Percentiles rank a stretch among this genome's conserved stretches.
phyloP scores from a whole-genome alignment of 2,797 vertebrate genomes.

The Malacoraja senta region DNA sequence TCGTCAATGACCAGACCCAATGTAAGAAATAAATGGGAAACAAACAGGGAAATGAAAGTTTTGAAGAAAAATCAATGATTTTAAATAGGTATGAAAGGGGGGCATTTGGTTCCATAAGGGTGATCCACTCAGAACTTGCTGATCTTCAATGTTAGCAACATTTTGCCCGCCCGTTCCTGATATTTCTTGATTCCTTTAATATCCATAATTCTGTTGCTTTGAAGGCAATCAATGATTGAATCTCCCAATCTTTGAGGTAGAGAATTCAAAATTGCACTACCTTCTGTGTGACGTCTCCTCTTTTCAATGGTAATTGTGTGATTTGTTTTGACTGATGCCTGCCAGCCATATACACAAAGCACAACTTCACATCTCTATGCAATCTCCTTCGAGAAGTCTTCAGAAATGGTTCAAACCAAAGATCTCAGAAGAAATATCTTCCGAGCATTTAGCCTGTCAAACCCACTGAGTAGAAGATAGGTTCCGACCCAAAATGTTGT shows the following conservation, averaged over 20 bases:
- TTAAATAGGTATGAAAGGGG: background rate
- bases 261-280: background rate
- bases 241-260: background rate
- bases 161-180: background rate
- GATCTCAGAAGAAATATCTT: no score
- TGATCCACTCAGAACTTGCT: background rate
- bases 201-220: no score
- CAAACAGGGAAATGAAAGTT: background rate
- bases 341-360: no score
- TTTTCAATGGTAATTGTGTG: no score
- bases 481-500: no score
- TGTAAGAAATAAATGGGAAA: background rate
- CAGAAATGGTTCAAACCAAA: no score
- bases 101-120: background rate
- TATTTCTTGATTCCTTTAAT: background rate
- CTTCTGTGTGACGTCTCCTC: background rate
- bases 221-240: background rate
- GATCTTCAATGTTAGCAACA: background rate
- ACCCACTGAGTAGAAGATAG: no score
- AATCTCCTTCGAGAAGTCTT: no score
- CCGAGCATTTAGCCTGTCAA: no score
- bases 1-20: background rate
- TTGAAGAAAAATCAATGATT: background rate
- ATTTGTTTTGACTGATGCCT: no score
- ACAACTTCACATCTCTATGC: no score